These are phyloP conservation scores for Hipposideros armiger DNA, from an alignment of 2,113 vertebrate genomes.

Conservation along the genomic window DNA sequence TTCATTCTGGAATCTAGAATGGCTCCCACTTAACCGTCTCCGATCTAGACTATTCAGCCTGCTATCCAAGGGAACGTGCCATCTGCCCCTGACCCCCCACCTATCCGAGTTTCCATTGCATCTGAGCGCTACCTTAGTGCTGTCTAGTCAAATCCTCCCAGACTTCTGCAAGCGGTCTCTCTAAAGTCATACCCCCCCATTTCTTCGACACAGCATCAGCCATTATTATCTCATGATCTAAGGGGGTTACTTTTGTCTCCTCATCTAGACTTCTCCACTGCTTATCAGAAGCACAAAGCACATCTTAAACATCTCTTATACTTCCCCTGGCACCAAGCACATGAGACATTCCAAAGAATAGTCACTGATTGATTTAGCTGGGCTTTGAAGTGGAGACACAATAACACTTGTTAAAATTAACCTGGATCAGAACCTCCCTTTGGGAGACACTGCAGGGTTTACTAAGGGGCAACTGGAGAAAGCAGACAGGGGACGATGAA, in stretches of 20 bases:
- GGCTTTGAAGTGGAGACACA: slow-evolving; percentile 46
- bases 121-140: background rate
- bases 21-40: background rate
- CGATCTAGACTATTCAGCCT: background rate
- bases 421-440: background rate
- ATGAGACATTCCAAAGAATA: slow-evolving; percentile 3
- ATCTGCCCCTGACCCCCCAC: background rate
- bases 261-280: slow-evolving; percentile 47
- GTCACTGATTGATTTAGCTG: background rate
- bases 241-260: slow-evolving; percentile 12
- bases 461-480: background rate
- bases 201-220: background rate
- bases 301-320: slow-evolving; percentile 17
- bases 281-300: background rate
- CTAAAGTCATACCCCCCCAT: background rate
- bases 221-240: background rate
- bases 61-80: slow-evolving; percentile 41
- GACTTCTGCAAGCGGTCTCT: slow-evolving; percentile 23
- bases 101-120: background rate
- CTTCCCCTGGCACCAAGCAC: background rate
- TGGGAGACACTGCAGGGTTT: slow-evolving; percentile 23
- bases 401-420: slow-evolving; percentile 53
- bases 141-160: background rate
- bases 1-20: slow-evolving; percentile 32
- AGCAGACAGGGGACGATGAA: background rate